Conservation (phyloP, 2,888 invertebrate genomes). For the Clusia tigrina region DNA sequence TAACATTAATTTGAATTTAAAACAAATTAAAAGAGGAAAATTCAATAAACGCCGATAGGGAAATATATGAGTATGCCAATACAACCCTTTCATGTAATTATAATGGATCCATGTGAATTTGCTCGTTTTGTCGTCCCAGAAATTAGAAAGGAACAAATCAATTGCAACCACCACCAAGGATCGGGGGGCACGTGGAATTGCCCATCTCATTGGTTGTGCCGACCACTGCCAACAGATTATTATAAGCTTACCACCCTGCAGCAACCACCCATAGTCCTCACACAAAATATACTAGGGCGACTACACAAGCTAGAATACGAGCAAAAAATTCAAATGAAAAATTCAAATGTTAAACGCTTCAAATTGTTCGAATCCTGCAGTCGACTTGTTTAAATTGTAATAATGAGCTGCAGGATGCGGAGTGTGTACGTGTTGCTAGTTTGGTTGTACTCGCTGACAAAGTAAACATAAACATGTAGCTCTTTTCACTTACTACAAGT, state of each 20-base stretch:
- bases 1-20: no score
- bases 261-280: background rate
- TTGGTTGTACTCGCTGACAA: no score
- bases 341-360: slow-evolving; percentile 9
- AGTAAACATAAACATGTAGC: slow-evolving; percentile 40
- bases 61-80: no score
- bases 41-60: no score
- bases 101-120: background rate
- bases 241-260: background rate
- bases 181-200: background rate
- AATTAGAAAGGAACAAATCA: slow-evolving; percentile 27
- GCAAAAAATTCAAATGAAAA: slow-evolving; percentile 7
- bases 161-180: slow-evolving; percentile 23
- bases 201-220: background rate
- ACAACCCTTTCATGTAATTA: background rate
- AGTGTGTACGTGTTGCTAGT: no score
- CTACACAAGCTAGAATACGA: background rate
- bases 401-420: slow-evolving; percentile 51
- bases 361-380: slow-evolving; percentile 36
- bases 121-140: no score
- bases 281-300: background rate
- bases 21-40: no score
- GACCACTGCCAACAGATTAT: background rate
- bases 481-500: slow-evolving; percentile 8
- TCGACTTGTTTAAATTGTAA: slow-evolving; percentile 51